Conservation (phyloP, 2,113 vertebrate genomes). For the Typhlomys cinereus region DNA sequence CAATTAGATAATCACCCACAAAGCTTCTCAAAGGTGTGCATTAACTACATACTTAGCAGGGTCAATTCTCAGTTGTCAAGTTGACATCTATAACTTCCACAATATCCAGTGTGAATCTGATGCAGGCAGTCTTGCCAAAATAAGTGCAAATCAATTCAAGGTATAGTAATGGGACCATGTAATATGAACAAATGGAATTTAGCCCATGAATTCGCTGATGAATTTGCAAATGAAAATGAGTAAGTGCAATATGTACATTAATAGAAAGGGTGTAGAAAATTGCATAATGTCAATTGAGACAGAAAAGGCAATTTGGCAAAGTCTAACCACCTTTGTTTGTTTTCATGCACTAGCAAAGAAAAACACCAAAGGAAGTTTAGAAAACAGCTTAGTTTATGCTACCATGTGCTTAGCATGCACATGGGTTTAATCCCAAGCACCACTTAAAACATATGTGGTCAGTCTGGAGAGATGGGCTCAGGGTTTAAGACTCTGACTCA, state of each 20-base stretch:
- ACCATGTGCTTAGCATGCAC: background rate
- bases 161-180: background rate
- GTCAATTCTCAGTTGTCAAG: no score
- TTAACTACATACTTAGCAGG: no score
- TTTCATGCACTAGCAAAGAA: background rate
- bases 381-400: background rate
- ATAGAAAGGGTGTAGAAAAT: background rate
- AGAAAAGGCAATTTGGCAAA: conserved; percentile 23
- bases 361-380: conserved; percentile 11
- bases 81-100: no score
- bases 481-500: no score
- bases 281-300: background rate
- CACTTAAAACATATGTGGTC: background rate
- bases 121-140: conserved; percentile 8
- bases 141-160: background rate
- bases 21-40: no score
- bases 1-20: no score
- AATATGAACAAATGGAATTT: background rate
- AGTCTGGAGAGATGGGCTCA: no score
- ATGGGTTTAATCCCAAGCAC: background rate
- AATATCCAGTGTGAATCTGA: background rate
- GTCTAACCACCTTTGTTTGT: background rate
- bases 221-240: conserved; percentile 1
- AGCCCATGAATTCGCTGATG: background rate
- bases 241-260: background rate